Evolutionary conservation across 2,113 vertebrate species (phyloP).

Genomic region (Trochalopteron elliotii): DNA sequence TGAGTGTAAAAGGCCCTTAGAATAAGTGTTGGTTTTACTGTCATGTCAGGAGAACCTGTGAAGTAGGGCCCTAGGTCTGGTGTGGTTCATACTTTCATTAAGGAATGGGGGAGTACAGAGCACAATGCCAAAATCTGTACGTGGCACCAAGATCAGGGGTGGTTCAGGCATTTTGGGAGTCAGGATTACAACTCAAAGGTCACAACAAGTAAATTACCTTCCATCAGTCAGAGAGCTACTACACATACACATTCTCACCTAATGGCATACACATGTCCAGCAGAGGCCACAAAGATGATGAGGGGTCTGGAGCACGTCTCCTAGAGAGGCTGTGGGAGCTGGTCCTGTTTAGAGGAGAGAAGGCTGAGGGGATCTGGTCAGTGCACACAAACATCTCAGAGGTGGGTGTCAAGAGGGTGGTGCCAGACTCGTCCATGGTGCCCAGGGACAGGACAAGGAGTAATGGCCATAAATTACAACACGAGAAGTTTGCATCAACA

Average conservation of each 20-base stretch:
- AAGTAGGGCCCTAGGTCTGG: background rate
- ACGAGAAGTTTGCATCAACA: background rate
- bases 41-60: background rate
- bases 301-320: background rate
- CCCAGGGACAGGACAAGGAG: background rate
- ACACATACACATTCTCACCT: fast-evolving
- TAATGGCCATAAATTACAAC: background rate
- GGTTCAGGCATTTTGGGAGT: background rate
- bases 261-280: fast-evolving
- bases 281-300: background rate
- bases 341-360: background rate
- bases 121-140: background rate
- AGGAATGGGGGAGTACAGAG: background rate
- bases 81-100: fast-evolving
- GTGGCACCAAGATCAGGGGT: background rate
- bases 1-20: background rate
- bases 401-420: background rate
- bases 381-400: background rate
- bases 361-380: background rate
- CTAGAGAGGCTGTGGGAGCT: background rate
- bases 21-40: background rate
- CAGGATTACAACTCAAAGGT: background rate
- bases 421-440: background rate
- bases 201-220: background rate
- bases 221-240: background rate